Evolutionary conservation across 2,888 invertebrate genomes (phyloP), one percentile per base, ranked within the genome.

Genomic region (Luperina testacea): DNA sequence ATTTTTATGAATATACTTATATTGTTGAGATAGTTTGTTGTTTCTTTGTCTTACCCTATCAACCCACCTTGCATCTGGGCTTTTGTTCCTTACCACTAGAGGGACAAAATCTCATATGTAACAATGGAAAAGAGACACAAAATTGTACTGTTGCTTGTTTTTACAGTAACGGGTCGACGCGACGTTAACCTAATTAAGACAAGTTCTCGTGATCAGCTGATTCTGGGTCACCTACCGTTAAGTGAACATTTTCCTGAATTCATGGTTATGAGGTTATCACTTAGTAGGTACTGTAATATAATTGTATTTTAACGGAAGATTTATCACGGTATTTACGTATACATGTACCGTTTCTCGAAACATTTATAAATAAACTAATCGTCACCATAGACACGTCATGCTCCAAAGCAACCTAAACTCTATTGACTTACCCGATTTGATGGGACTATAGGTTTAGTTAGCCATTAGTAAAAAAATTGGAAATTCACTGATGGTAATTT

Each of bases 171-270:
- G 77, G 78, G 77, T 78, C 65, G 68, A 77, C 75, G 80, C 65
- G 68, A 77, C 75, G 80, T 87, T 87, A 87, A 87, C 88, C 88
- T 82, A 86, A 87, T 87, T 85, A 84, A 84, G 75, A 88, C 88
- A 73, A 87, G 88, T 88, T 88, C 87, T 88, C 65, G 86, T 76
- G 83, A 84, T 85, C 90, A 89, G 80, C 85, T 84, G 87, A 74
- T 90, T 89, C 85, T 90, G 80, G 89, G 89, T 90, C 90, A 88
- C 67, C 72, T 78, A 83, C 85, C 78, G 85, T 88, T 88, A 83
- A 85, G 71, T 78, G 77, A 75, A 81, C 74, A 81, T 89, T 90
- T 90, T 90, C 90, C 88, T 86, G 88, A 86, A 88, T 85, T 63
- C 75, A 79, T 79, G 75, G 75, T 72, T 82, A 63, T 64, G 59